Base-by-base conservation (phyloP, 2,888 invertebrate species). In the Norana najaformis region DNA sequence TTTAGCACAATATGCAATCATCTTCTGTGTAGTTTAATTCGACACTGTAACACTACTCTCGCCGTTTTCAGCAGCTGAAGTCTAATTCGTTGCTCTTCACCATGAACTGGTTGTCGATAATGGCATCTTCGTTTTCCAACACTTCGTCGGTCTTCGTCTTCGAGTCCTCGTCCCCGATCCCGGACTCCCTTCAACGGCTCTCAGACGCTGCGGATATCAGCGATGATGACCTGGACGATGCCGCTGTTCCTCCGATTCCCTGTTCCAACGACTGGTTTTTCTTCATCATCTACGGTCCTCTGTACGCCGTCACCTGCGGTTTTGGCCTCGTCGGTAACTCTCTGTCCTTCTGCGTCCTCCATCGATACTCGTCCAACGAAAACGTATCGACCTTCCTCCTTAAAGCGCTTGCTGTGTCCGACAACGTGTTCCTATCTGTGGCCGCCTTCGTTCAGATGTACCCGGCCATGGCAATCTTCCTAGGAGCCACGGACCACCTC, bases 261-360 rank as follows among this genome's bases (percentile, higher is more conserved):
- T 90, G 90, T 53, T 37, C 38, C n/a, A 34, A 38, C 88, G 53
- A n/a, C 41, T 34, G 82, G n/a, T 92, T 92, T 90, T 92, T 92
- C 92, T 92, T 92, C 91, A 89, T 92, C 89, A 90, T 92, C 38
- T 92, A 92, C 90, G 92, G 92, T 18, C 92, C 92, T 16, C 82
- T 92, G 18, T 92, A 91, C 89, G 92, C 92, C n/a, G 34, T 91
- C 18, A 91, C 92, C 85, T 92, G 92, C 88, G 90, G 90, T 35
- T 89, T 92, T 89, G 92, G 92, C 23, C 90, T 92, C 23, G 89
- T 92, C 37, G 92, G 92, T 37, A 92, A 92, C 89, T 88, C 90
- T 30, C 91, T 92, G 35, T 92, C 92, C 37, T 92, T 91, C 85
- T 92, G 91, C 14, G 92, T 92, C 8, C 90, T 92, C 20, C 92